Evolutionary conservation across 2,113 vertebrate species (phyloP), one percentile per base, ranked within the genome.

Genomic region (Potamarius usumacintae): DNA sequence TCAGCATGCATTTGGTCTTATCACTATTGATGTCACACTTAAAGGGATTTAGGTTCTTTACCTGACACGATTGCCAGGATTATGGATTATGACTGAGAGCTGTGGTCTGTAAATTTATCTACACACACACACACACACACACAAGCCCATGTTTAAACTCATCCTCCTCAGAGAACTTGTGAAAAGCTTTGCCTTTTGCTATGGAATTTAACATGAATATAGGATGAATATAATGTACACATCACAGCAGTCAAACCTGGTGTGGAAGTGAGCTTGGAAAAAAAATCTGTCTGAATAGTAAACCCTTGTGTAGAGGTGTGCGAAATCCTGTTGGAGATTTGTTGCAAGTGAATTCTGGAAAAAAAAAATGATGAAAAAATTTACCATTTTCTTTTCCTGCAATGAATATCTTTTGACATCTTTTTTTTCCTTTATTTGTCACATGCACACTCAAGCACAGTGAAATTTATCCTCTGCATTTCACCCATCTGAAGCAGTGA

Each of bases 31-130:
- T 88, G 84, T 88, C 80, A 85, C 85, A 80, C 87, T 83, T 86
- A 86, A 87, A 84, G 52, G 58, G 85, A 90, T 90, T 90, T 86
- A 69, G 27, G 55, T 62, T 83, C 69, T 79, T 88, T 86, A 86
- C 81, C 83, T 89, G 88, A 86, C 86, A 86, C 48, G 50, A 76
- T 85, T 74, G 76, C 65, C 80, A 87, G 85, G 86, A 86, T 84
- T 91, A 86, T 67, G 78, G 80, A 91, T 89, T 89, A 85, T 82
- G 82, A 85, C 72, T 69, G 58, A 83, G 82, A 87, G 81, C 86
- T 84, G 71, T 63, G 72, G 72, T 78, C 81, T 87, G 79, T 87
- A 84, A 89, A 84, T 79, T 71, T 89, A 89, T 89, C 85, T 87
- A 82, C 67, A 89, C 78, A 81, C 62, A 78, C 69, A 82, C 67